phyloP scores from a whole-genome alignment of 2,797 vertebrate species.

The Artibeus jamaicensis region DNA sequence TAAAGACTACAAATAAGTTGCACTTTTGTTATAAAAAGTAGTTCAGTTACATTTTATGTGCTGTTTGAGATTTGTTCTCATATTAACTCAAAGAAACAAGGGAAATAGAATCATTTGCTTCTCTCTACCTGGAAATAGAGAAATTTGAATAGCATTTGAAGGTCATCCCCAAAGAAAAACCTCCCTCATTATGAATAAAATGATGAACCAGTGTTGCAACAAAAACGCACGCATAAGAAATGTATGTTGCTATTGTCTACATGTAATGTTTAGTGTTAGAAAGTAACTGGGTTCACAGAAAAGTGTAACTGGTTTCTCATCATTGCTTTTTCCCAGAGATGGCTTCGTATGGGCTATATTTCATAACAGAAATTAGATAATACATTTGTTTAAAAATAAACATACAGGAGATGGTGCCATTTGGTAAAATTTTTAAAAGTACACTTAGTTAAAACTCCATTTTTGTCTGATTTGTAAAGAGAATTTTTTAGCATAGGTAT shows the following conservation, averaged over 20 bases:
- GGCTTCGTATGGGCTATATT: slow-evolving; percentile 54
- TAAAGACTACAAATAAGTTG: slow-evolving; percentile 21
- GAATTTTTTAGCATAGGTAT: not conserved
- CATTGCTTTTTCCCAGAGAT: slow-evolving; percentile 56
- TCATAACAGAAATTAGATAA: slow-evolving; percentile 71
- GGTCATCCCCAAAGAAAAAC: not conserved
- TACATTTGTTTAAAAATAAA: slow-evolving; percentile 51
- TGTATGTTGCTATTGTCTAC: not conserved
- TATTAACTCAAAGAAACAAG: not conserved
- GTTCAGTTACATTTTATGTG: not conserved
- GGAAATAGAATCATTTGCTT: not conserved
- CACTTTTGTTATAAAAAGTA: not conserved
- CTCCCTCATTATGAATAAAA: not conserved
- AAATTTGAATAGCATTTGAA: not conserved
- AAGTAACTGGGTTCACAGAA: not conserved
- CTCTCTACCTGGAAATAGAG: not conserved
- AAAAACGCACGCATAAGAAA: not conserved
- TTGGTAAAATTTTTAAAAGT: not conserved
- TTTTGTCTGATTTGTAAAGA: slow-evolving; percentile 14
- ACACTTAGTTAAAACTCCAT: not conserved
- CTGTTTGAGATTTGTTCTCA: slow-evolving; percentile 12
- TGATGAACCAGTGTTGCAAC: not conserved
- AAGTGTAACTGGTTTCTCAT: not conserved
- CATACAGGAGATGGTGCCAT: not conserved
- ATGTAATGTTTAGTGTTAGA: not conserved